Percentiles rank a stretch among this genome's conserved stretches.
These are phyloP conservation scores for Chloropsis hardwickii DNA, from an alignment of 2,113 vertebrate species.

Conservation along the genomic window DNA sequence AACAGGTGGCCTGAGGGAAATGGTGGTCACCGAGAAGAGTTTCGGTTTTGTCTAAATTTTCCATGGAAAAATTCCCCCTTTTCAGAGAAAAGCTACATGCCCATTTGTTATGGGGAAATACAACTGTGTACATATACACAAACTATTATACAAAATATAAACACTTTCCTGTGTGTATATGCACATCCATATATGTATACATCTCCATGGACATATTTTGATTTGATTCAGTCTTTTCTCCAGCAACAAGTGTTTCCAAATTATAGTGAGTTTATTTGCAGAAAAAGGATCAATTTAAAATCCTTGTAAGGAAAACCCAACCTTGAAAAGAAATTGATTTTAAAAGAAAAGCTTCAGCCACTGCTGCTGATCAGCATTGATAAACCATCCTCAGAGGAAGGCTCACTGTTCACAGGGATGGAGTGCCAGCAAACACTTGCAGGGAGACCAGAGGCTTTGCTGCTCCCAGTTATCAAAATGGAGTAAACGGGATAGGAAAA, in stretches of 20 bases:
- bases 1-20: background rate
- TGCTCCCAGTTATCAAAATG: background rate
- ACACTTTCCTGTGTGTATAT: background rate
- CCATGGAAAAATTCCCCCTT: background rate
- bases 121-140: background rate
- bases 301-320: background rate
- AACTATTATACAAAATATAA: background rate
- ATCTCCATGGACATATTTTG: background rate
- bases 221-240: background rate
- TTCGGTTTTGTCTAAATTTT: background rate
- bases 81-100: background rate
- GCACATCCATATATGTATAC: background rate
- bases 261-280: background rate
- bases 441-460: background rate
- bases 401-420: background rate
- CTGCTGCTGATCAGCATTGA: background rate
- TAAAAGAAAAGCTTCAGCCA: background rate
- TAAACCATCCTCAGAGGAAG: background rate
- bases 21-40: background rate
- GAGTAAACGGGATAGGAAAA: background rate
- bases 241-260: background rate
- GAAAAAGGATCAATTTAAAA: background rate
- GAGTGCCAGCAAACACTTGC: background rate
- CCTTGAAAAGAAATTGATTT: background rate
- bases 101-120: background rate